phyloP scores from a whole-genome alignment of 1,140 invertebrate species.

The Diplogasteroides magnus region DNA sequence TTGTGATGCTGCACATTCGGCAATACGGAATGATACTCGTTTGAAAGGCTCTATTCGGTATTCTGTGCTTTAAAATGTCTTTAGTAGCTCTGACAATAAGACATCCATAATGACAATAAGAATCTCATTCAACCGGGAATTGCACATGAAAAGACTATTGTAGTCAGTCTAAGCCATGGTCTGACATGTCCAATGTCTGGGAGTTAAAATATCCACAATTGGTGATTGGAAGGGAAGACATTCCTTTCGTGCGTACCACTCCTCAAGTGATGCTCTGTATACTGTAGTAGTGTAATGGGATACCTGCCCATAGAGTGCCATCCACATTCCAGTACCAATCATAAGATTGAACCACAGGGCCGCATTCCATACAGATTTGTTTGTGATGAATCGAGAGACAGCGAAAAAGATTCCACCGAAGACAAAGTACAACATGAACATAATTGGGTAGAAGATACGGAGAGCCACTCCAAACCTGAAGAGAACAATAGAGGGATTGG shows the following conservation, averaged over 20 bases:
- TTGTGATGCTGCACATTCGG: no score
- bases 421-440: constrained; percentile 63
- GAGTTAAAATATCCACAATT: constrained; percentile 22
- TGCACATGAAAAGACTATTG: no score
- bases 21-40: no score
- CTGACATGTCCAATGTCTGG: constrained; percentile 32
- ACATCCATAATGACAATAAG: no score
- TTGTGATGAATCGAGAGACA: constrained; percentile 46
- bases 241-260: constrained; percentile 54
- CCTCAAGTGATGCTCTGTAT: no score
- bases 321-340: constrained; percentile 53
- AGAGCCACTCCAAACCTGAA: constrained; percentile 68
- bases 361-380: constrained; percentile 45
- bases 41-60: no score
- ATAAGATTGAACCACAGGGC: constrained; percentile 51
- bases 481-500: neutral
- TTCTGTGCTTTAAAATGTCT: no score
- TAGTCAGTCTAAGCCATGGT: no score
- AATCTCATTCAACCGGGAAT: no score
- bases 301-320: constrained; percentile 40
- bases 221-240: constrained; percentile 21
- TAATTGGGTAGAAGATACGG: constrained; percentile 77
- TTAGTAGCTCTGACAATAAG: no score
- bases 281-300: no score
- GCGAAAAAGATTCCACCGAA: constrained; percentile 52